Evolutionary conservation across 2,888 invertebrate genomes (phyloP), one percentile per base, ranked within the genome.

Genomic region (Rhingia campestris): DNA sequence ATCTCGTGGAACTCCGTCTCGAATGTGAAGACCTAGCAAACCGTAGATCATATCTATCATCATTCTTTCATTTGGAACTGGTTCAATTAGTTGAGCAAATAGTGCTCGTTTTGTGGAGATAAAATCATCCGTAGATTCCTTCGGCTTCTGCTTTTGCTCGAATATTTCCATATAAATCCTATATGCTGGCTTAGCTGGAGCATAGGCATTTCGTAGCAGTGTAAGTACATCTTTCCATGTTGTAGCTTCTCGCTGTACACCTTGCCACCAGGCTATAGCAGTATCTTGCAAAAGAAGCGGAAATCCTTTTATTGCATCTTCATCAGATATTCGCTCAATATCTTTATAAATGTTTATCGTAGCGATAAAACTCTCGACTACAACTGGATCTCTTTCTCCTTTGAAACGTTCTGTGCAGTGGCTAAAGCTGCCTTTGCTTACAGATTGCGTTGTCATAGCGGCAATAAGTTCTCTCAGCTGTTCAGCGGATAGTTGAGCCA

Each of bases 211-310:
- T 3, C 63, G 73, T 6, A 73, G 4, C 3, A 73, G 54, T 4
- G 37, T 10, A n/a, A 67, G 30, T 9, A 67, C 54, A 22, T 45
- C 54, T n/a, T 10, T 4, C 67, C 67, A 54, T 10, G 22, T 54
- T 4, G 2, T 54, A 9, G 43, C 33, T n/a, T 54, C 43, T 5
- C 69, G 49, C 41, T 86, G 76, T 4, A 86, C 74, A 3, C 86
- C 86, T 30, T 84, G 73, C 86, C 87, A 86, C 86, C 86, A 87
- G 0, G 41, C 70, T 22, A 86, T 86, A 67, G n/a, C n/a, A n/a
- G 73, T 69, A 10, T 84, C 86, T 12, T 80, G 67, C 0, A 86
- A 45, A 2, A 85, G 53, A 0, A 86, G 47, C 2, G 79, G 77
- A 41, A 86, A 61, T 10, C 84, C 85, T 30, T 64, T 49, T 10